phyloP scores from a whole-genome alignment of 2,797 vertebrate genomes.

The Staurois parvus region DNA sequence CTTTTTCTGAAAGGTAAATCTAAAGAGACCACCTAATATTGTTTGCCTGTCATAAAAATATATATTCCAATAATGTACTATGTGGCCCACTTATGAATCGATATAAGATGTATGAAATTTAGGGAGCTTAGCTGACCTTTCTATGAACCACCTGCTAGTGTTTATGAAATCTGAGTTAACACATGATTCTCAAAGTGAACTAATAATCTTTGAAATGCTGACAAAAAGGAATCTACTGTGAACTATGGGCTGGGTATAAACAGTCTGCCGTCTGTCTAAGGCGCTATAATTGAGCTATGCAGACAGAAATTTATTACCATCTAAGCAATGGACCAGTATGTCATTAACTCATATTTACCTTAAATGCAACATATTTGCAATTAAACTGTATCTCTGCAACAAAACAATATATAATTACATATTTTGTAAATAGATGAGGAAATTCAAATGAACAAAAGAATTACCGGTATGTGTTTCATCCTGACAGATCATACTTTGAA shows the following conservation, averaged over 20 bases:
- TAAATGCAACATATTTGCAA: neutral
- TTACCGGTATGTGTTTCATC: too few relatives aligned
- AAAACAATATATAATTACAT: neutral
- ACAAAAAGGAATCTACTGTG: conserved; percentile 69
- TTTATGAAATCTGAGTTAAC: conserved; percentile 68
- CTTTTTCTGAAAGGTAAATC: conserved; percentile 10
- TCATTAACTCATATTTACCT: conserved; percentile 10
- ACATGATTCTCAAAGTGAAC: conserved; percentile 57
- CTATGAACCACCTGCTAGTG: conserved; percentile 64
- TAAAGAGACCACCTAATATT: conserved; percentile 45
- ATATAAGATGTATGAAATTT: conserved; percentile 61
- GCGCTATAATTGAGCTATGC: conserved; percentile 70
- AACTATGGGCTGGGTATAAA: conserved; percentile 63
- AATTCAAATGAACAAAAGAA: too few relatives aligned
- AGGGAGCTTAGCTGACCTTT: conserved; percentile 64
- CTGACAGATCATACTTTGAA: too few relatives aligned
- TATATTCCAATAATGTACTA: conserved; percentile 53
- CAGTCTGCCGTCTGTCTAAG: conserved; percentile 67
- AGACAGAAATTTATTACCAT: conserved; percentile 67
- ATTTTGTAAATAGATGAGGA: too few relatives aligned
- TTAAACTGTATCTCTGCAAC: neutral
- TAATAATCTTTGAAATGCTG: conserved; percentile 68
- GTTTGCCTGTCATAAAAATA: conserved; percentile 41
- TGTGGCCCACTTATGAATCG: conserved; percentile 52
- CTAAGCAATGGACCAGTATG: conserved; percentile 16